Conservation (phyloP, 2,888 invertebrate genomes). For the Drosophila recens region DNA sequence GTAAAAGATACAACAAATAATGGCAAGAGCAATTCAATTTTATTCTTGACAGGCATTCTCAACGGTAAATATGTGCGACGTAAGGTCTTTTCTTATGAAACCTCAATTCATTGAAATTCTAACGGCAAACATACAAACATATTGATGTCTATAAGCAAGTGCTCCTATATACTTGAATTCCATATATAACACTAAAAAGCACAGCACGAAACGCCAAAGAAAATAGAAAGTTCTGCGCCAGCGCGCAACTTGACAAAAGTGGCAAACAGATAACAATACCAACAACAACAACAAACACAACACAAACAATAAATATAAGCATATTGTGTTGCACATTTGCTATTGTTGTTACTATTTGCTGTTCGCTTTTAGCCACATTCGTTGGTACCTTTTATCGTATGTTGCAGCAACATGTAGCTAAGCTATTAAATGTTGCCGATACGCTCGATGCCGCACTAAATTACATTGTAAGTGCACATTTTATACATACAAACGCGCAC, state of each 20-base stretch:
- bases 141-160: conserved; percentile 2
- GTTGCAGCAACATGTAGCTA: conserved; percentile 60
- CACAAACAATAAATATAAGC: conserved; percentile 18
- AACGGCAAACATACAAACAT: conserved; percentile 37
- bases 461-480: conserved; percentile 58
- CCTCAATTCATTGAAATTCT: conserved; percentile 64
- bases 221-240: conserved; percentile 83
- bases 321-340: conserved; percentile 34
- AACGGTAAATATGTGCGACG: conserved; percentile 36
- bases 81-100: conserved; percentile 33
- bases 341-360: conserved; percentile 17
- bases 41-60: conserved; percentile 33
- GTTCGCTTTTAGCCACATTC: conserved; percentile 21
- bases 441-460: conserved; percentile 52
- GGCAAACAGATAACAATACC: conserved; percentile 22
- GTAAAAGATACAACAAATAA: conserved; percentile 34
- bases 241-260: conserved; percentile 38
- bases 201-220: conserved; percentile 76
- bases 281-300: conserved; percentile 16
- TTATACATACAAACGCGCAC: conserved; percentile 31
- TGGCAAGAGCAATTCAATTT: conserved; percentile 3
- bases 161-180: neutral
- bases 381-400: conserved; percentile 35
- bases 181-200: conserved; percentile 39
- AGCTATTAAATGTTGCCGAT: conserved; percentile 16